These are phyloP conservation scores for Drosophila lacicola DNA, from an alignment of 2,888 invertebrate species.

Conservation along the genomic window DNA sequence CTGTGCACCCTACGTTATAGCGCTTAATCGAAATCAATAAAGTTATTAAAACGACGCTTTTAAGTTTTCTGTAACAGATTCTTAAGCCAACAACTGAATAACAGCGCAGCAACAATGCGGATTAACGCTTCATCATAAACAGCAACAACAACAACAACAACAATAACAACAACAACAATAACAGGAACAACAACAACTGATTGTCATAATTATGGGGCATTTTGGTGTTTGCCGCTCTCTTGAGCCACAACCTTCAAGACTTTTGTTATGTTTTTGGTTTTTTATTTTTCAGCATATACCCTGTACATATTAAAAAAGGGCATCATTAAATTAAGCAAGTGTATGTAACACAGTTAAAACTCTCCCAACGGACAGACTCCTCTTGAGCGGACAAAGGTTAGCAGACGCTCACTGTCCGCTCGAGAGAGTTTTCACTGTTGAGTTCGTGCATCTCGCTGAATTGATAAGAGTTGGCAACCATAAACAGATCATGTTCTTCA, in stretches of 20 bases:
- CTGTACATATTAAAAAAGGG: not conserved
- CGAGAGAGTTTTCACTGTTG: no score
- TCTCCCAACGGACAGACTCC: no score
- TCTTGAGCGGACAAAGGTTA: no score
- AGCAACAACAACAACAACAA: slow-evolving; percentile 40
- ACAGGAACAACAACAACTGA: slow-evolving; percentile 48
- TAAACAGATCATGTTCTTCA: no score
- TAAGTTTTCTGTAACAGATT: slow-evolving; percentile 80
- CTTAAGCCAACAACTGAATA: slow-evolving; percentile 72
- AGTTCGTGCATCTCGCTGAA: no score
- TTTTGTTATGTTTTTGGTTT: slow-evolving; percentile 1
- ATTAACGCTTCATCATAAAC: slow-evolving; percentile 78
- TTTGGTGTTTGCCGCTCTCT: slow-evolving; percentile 75
- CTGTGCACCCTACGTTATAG: slow-evolving; percentile 63
- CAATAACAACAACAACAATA: slow-evolving; percentile 46
- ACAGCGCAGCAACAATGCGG: slow-evolving; percentile 70
- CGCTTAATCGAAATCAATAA: slow-evolving; percentile 80
- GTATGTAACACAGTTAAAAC: no score
- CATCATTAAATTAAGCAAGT: not conserved
- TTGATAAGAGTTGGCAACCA: no score
- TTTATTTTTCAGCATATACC: slow-evolving; percentile 4
- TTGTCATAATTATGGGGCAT: slow-evolving; percentile 79
- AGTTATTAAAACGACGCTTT: slow-evolving; percentile 79
- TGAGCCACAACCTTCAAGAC: slow-evolving; percentile 28
- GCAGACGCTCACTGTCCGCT: no score